Percentiles rank a stretch among this genome's conserved stretches.
Evolutionary conservation across 2,888 invertebrate species (phyloP).

Genomic region (Yponomeuta cagnagella): DNA sequence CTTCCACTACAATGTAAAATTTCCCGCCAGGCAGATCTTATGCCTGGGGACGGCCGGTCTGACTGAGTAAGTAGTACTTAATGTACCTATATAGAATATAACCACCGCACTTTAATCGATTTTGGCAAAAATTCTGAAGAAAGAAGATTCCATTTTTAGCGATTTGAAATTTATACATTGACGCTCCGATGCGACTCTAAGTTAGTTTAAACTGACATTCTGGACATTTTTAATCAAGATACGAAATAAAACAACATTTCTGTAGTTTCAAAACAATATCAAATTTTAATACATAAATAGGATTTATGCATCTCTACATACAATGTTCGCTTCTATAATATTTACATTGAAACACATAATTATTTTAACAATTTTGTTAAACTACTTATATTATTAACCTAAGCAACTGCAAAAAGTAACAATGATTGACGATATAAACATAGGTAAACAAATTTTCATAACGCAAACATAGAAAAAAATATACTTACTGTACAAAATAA

Average conservation of each 20-base stretch:
- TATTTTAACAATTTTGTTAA: slow-evolving; percentile 55
- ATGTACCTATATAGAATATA: too few relatives aligned
- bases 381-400: slow-evolving; percentile 48
- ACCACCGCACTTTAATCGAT: too few relatives aligned
- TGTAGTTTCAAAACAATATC: slow-evolving; percentile 67
- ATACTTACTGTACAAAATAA: slow-evolving; percentile 58
- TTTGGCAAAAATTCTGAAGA: too few relatives aligned
- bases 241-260: slow-evolving; percentile 64
- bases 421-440: slow-evolving; percentile 38
- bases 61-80: too few relatives aligned
- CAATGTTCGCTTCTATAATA: slow-evolving; percentile 68
- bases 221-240: background rate
- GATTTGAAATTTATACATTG: too few relatives aligned
- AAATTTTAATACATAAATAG: slow-evolving; percentile 75
- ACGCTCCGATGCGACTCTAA: too few relatives aligned
- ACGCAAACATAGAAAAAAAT: slow-evolving; percentile 54
- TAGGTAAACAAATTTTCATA: slow-evolving; percentile 39
- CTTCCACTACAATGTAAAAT: too few relatives aligned
- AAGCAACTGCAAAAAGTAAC: slow-evolving; percentile 65
- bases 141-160: too few relatives aligned
- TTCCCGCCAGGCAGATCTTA: too few relatives aligned
- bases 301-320: slow-evolving; percentile 73
- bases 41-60: too few relatives aligned
- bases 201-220: too few relatives aligned
- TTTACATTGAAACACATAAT: slow-evolving; percentile 73